These are phyloP conservation scores for Acleris sparsana DNA, from an alignment of 2,888 invertebrate species.

Conservation along the genomic window DNA sequence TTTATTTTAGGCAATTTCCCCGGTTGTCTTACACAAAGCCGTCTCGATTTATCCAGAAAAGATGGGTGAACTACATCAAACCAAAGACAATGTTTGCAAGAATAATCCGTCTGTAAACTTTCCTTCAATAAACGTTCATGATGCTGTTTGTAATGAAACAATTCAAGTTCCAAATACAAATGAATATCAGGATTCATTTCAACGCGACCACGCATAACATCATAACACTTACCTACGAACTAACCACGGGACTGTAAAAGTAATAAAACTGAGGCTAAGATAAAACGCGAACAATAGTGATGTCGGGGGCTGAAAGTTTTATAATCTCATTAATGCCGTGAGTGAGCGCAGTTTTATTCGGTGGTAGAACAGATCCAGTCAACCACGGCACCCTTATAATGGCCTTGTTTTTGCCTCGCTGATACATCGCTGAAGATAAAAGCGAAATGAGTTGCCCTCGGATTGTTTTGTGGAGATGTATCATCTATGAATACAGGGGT, in stretches of 20 bases:
- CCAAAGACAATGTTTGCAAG: no score
- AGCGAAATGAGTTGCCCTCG: constrained; percentile 40
- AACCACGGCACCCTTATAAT: constrained; percentile 60
- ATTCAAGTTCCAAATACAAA: constrained; percentile 16
- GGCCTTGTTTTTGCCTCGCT: constrained; percentile 68
- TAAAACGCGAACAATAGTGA: constrained; percentile 46
- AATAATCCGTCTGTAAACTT: no score
- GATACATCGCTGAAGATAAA: constrained; percentile 58
- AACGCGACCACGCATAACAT: constrained; percentile 15
- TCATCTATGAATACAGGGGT: constrained; percentile 10
- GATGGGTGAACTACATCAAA: no score
- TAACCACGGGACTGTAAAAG: constrained; percentile 24
- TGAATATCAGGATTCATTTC: constrained; percentile 1
- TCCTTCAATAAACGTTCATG: not conserved
- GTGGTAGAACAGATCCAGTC: constrained; percentile 46
- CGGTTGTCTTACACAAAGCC: no score
- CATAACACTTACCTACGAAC: constrained; percentile 13
- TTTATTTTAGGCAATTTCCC: no score
- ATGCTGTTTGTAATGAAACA: not conserved
- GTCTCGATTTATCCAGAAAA: no score
- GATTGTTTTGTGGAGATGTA: constrained; percentile 35
- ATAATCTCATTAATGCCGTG: constrained; percentile 68
- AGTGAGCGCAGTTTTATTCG: constrained; percentile 57
- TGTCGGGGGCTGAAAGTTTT: constrained; percentile 62
- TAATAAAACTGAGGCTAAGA: constrained; percentile 33